Evolutionary conservation across 2,797 vertebrate species (phyloP), one percentile per base, ranked within the genome.

Genomic region (Thaleichthys pacificus): DNA sequence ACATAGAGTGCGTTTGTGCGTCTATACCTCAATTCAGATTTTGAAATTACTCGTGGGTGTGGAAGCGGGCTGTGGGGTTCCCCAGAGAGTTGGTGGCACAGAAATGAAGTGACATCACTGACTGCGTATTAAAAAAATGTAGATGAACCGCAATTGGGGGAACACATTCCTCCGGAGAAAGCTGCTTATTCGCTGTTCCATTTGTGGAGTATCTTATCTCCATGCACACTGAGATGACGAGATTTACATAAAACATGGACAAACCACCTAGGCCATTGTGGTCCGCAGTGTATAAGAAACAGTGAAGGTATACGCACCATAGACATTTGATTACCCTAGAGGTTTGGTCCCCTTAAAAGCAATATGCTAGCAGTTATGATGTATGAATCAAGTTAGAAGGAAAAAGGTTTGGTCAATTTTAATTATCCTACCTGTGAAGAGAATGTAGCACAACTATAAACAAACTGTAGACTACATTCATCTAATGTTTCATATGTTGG

Each of bases 51-150:
- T 79, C 84, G 82, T 56, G 86, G 84, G 84, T 87, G 87, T 90
- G 89, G 89, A 91, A 92, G 82, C 87, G 89, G 91, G 90, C 90
- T 89, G 89, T 74, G 57, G 8, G 68, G 70, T 76, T 80, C 90
- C 89, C 90, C 77, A 80, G 90, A 89, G 91, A 91, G 84, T 85
- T 81, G 69, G 83, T 91, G 91, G 89, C 90, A 91, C 90, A 91
- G 90, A 90, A 92, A 91, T 89, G 88, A 91, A 89, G 89, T 90
- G 88, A 92, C 90, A 90, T 92, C 91, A 90, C 89, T 82, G 86
- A 86, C 89, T 66, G 42, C 12, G n/a, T 51, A 64, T 63, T 66
- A 91, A 90, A 57, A 88, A 89, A 89, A 91, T 90, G 90, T 88
- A 90, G 89, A 90, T 91, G 90, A 91, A 91, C 79, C n/a, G 88